Percentiles rank a stretch among this genome's conserved stretches.
Conservation (phyloP, 2,113 vertebrate species). For the Numida meleagris region DNA sequence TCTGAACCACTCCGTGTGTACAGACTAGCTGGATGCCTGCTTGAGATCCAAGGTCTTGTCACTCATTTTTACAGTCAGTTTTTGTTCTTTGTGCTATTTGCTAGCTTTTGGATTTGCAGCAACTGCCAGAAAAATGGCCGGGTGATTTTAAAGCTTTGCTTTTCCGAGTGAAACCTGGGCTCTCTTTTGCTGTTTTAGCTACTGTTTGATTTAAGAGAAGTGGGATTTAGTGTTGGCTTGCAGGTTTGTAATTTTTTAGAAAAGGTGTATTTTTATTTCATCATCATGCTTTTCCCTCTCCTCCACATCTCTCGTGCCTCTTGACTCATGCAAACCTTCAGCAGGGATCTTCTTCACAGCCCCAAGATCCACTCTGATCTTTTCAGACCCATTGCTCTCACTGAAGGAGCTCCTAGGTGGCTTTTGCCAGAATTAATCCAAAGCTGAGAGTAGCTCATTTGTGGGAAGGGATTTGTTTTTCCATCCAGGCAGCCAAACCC, state of each 20-base stretch:
- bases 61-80: neutral
- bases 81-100: neutral
- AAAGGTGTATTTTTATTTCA: fast-evolving
- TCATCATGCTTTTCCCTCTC: fast-evolving
- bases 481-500: constrained; percentile 72
- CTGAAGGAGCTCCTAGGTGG: neutral
- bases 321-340: neutral
- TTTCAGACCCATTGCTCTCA: neutral
- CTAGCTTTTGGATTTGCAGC: neutral
- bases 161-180: neutral
- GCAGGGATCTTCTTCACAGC: neutral
- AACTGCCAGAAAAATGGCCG: fast-evolving
- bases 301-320: neutral
- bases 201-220: neutral
- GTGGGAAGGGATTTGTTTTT: constrained; percentile 73
- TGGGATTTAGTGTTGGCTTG: neutral
- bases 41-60: neutral
- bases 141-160: neutral
- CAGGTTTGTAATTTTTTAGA: neutral
- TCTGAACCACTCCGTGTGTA: neutral
- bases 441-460: constrained; percentile 67
- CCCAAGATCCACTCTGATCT: neutral
- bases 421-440: constrained; percentile 56
- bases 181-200: neutral
- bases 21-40: neutral